Evolutionary conservation across 2,113 vertebrate genomes (phyloP), one percentile per base, ranked within the genome.

Genomic region (Silurus meridionalis): DNA sequence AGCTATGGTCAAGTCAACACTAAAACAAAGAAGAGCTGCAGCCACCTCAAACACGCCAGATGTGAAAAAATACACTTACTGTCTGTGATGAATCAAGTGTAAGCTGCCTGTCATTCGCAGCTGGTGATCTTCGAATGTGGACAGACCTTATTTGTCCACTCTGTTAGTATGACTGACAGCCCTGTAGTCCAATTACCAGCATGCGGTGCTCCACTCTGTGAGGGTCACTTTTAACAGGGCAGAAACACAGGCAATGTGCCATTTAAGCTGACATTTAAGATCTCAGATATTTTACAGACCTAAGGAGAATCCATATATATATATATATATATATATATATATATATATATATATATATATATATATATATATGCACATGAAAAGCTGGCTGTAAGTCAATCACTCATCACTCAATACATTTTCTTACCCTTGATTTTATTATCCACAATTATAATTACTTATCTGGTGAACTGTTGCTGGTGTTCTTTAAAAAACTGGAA

Each of bases 51-150:
- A 92, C 92, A 92, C 77, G 87, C 80, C 61, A 89, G 88, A 88
- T 85, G 66, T 89, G 86, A 88, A 90, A 64, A 87, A 84, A 80
- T 90, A 88, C 79, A 89, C 87, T 6, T 80, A 89, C 82, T 66
- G 53, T 50, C 5, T 80, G 84, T 11, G 60, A 63, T 83, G 75
- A 80, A 88, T 86, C 64, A 53, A 87, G 88, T 74, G 83, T 84
- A 87, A 91, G 92, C 58, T 90, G 88, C 89, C 48, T 93, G 91
- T 94, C 94, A 93, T 91, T 95, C 93, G 94, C 83, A 85, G 71
- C 77, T 52, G 58, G 88, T 90, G 90, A 91, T 69, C 82, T 88
- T 84, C 89, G 90, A 66, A 88, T 63, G 81, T 69, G 55, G 86
- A 37, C 88, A 83, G 88, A 85, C 66, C 85, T 82, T 21, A 82